Percentiles rank a stretch among this genome's conserved stretches.
Conservation (phyloP, 2,113 vertebrate genomes). For the Semnopithecus entellus region DNA sequence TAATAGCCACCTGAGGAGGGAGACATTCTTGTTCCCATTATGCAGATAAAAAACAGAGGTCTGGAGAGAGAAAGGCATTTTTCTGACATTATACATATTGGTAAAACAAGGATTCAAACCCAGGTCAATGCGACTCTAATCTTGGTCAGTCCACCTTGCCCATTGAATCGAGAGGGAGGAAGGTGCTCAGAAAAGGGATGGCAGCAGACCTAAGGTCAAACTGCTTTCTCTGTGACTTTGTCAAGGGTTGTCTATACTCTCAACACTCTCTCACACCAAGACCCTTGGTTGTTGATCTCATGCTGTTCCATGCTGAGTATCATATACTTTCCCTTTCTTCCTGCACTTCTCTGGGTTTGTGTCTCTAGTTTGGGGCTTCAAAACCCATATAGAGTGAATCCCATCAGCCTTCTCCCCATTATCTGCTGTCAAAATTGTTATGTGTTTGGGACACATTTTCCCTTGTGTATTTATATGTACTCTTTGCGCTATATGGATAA, state of each 20-base stretch:
- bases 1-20: neutral
- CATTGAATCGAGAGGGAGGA: neutral
- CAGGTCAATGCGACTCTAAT: neutral
- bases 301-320: neutral
- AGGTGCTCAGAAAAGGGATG: neutral
- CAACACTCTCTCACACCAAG: no score
- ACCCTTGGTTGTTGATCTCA: neutral
- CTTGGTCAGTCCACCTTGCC: neutral
- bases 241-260: no score
- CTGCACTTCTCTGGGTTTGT: neutral
- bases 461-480: neutral
- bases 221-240: neutral
- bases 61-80: neutral
- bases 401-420: neutral
- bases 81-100: neutral
- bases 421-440: neutral
- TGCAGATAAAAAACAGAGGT: neutral
- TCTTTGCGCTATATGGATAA: neutral
- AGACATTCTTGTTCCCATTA: neutral
- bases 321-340: neutral
- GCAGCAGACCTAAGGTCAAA: neutral
- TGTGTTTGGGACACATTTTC: neutral
- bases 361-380: neutral
- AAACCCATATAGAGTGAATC: neutral
- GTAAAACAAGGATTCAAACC: neutral